A percentile compares a stretch with the other conserved stretches of the same genome.
Conservation (phyloP, 1,140 invertebrate species). For the Saccostrea glomerata region DNA sequence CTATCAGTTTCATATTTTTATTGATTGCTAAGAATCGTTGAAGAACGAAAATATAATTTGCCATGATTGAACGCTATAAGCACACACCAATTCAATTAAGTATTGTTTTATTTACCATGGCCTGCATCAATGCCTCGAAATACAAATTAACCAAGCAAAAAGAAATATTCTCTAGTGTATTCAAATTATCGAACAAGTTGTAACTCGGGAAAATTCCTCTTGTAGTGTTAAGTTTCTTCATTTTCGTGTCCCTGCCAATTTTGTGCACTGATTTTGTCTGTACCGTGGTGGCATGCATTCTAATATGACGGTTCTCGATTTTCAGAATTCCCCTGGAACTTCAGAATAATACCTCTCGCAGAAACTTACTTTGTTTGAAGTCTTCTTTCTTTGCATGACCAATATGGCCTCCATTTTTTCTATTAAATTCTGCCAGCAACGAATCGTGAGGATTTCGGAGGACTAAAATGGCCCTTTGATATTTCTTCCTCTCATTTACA, state of each 20-base stretch:
- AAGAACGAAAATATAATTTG: too few relatives aligned
- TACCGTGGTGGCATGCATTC: background rate
- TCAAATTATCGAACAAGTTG: background rate
- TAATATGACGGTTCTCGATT: background rate
- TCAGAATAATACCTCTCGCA: background rate
- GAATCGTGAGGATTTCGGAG: slow-evolving; percentile 66
- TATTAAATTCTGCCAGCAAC: slow-evolving; percentile 83
- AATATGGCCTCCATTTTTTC: slow-evolving; percentile 86
- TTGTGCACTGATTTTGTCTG: background rate
- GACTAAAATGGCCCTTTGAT: slow-evolving; percentile 59
- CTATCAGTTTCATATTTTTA: too few relatives aligned
- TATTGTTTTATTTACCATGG: too few relatives aligned
- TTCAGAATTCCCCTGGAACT: background rate
- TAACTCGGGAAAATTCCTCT: background rate
- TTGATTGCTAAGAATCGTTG: too few relatives aligned
- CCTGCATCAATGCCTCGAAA: too few relatives aligned
- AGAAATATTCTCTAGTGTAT: background rate
- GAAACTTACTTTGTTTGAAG: slow-evolving; percentile 55
- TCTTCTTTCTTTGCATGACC: slow-evolving; percentile 82
- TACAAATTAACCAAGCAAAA: background rate
- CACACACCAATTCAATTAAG: too few relatives aligned
- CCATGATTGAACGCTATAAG: too few relatives aligned
- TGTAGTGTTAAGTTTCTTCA: background rate
- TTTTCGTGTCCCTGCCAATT: background rate
- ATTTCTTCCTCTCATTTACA: slow-evolving; percentile 63